These are phyloP conservation scores for Anolis apletophallus DNA, from an alignment of 2,797 vertebrate species.

Conservation along the genomic window DNA sequence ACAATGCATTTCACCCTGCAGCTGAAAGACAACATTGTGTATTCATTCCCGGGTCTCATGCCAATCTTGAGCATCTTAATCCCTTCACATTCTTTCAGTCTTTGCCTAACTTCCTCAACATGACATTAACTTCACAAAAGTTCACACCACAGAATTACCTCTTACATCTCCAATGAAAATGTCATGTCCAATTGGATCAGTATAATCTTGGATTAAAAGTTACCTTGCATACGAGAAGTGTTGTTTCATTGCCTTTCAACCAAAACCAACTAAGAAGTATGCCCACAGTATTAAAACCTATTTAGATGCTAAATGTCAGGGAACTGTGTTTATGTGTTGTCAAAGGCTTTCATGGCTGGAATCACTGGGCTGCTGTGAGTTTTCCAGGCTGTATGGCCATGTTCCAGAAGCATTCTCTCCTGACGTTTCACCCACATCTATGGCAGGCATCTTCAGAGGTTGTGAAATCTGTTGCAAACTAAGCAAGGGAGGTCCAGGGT, in stretches of 20 bases:
- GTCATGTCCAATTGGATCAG: constrained; percentile 43
- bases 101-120: background rate
- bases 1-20: constrained; percentile 15
- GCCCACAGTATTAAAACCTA: background rate
- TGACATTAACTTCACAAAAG: constrained; percentile 38
- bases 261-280: background rate
- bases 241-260: constrained; percentile 22
- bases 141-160: constrained; percentile 13
- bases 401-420: no score
- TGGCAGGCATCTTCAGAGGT: no score
- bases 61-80: constrained; percentile 41
- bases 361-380: no score
- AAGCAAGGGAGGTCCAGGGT: no score
- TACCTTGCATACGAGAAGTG: constrained; percentile 10
- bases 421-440: no score
- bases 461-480: no score
- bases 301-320: constrained; percentile 25
- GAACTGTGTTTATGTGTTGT: background rate
- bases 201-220: constrained; percentile 42
- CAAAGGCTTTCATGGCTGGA: no score
- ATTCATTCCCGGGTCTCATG: constrained; percentile 11
- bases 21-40: background rate
- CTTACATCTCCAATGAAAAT: constrained; percentile 33
- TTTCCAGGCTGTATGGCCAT: no score
- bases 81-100: constrained; percentile 44